A percentile compares a stretch with the other conserved stretches of the same genome.
phyloP scores from a whole-genome alignment of 2,797 vertebrate genomes.

The Australoheros facetus region DNA sequence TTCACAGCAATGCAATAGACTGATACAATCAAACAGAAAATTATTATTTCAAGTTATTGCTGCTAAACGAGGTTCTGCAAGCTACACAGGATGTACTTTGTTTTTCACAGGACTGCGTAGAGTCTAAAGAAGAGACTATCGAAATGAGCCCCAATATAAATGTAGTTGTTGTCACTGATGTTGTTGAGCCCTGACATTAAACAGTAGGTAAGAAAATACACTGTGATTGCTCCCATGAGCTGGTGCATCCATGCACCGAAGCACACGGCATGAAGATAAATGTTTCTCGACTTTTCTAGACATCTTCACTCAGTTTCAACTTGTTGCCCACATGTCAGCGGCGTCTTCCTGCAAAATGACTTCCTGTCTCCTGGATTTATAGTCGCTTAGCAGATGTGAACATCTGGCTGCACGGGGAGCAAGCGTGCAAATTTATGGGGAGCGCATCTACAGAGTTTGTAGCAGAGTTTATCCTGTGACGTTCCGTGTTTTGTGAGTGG shows the following conservation, averaged over 20 bases:
- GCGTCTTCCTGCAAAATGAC: slow-evolving; percentile 13
- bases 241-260: background rate
- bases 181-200: background rate
- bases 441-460: background rate
- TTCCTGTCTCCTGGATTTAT: slow-evolving; percentile 33
- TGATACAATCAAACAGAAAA: background rate
- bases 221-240: background rate
- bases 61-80: background rate
- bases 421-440: background rate
- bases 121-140: no score
- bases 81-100: background rate
- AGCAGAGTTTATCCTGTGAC: background rate
- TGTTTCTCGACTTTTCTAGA: background rate
- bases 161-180: background rate
- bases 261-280: background rate
- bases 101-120: background rate
- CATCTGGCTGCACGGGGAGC: slow-evolving; percentile 23
- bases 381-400: slow-evolving; percentile 14
- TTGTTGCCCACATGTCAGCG: background rate
- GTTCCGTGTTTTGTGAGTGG: slow-evolving; percentile 25
- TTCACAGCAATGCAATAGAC: background rate
- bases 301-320: background rate
- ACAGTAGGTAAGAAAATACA: background rate
- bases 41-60: background rate
- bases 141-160: background rate